Conservation (phyloP, 2,888 invertebrate species). For the Vesta saturnalis region DNA sequence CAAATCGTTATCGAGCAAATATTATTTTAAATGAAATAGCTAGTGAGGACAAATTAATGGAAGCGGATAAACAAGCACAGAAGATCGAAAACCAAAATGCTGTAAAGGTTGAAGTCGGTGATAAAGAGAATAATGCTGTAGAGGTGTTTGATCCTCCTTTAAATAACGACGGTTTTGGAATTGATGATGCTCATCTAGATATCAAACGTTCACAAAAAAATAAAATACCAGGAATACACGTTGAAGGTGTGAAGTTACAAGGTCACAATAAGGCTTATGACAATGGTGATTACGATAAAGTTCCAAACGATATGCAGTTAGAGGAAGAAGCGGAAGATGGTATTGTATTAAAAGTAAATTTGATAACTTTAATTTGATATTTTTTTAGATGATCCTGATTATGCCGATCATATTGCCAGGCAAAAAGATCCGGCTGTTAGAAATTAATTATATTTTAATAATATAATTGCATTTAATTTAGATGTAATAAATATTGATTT, state of each 20-base stretch:
- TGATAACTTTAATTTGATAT: conserved; percentile 9
- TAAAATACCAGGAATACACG: background rate
- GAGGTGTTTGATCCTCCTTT: conserved; percentile 55
- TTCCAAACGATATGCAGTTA: conserved; percentile 47
- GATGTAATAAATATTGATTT: no score
- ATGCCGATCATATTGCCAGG: conserved; percentile 59
- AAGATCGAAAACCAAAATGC: conserved; percentile 41
- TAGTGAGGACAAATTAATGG: conserved; percentile 51
- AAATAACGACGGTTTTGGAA: conserved; percentile 40
- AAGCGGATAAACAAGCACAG: conserved; percentile 57
- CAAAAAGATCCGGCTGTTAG: conserved; percentile 65
- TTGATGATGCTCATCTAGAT: conserved; percentile 27
- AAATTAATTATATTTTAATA: conserved; percentile 56
- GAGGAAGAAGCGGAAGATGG: conserved; percentile 62
- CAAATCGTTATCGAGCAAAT: conserved; percentile 62
- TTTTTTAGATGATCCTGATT: conserved; percentile 64
- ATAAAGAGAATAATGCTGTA: conserved; percentile 57
- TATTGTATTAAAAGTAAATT: conserved; percentile 45
- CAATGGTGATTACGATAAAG: conserved; percentile 50
- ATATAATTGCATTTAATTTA: no score
- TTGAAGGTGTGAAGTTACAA: conserved; percentile 37
- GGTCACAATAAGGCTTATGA: conserved; percentile 39
- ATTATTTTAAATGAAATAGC: conserved; percentile 62
- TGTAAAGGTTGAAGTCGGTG: conserved; percentile 36
- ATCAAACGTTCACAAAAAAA: conserved; percentile 48